A percentile compares a stretch with the other conserved stretches of the same genome.
phyloP scores from a whole-genome alignment of 2,888 invertebrate species.

The Gasteruption jaculator region DNA sequence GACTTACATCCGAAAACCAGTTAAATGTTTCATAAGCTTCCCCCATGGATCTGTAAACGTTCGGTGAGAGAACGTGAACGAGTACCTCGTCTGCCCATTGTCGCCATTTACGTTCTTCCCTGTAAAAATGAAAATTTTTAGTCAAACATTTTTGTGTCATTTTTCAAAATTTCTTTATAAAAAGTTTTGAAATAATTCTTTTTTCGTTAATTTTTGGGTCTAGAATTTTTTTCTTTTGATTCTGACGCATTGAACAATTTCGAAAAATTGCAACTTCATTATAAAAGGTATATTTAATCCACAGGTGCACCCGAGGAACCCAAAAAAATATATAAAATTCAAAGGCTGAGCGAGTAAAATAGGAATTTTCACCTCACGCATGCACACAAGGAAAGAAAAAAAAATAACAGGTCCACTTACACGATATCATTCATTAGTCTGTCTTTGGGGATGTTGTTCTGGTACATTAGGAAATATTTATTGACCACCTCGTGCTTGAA shows the following conservation, averaged over 20 bases:
- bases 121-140: constrained; percentile 40
- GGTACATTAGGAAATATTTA: constrained; percentile 83
- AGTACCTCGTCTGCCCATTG: constrained; percentile 89
- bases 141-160: constrained; percentile 1
- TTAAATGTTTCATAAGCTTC: constrained; percentile 90
- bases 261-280: no score
- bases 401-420: constrained; percentile 53
- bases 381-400: no score
- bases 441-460: constrained; percentile 56
- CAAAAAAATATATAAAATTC: constrained; percentile 7
- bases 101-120: constrained; percentile 92
- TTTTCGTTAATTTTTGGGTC: no score
- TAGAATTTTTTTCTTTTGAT: no score
- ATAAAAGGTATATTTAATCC: no score
- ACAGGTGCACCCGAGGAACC: no score
- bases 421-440: constrained; percentile 56
- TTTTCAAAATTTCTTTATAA: no score
- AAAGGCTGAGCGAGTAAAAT: constrained; percentile 8
- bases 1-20: constrained; percentile 76
- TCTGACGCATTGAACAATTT: no score
- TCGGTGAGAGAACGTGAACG: constrained; percentile 93
- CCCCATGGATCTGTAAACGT: constrained; percentile 81
- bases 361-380: no score
- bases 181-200: no score
- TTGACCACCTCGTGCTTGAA: constrained; percentile 74